Evolutionary conservation across 2,113 vertebrate genomes (phyloP).

Genomic region (Takifugu bimaculatus): DNA sequence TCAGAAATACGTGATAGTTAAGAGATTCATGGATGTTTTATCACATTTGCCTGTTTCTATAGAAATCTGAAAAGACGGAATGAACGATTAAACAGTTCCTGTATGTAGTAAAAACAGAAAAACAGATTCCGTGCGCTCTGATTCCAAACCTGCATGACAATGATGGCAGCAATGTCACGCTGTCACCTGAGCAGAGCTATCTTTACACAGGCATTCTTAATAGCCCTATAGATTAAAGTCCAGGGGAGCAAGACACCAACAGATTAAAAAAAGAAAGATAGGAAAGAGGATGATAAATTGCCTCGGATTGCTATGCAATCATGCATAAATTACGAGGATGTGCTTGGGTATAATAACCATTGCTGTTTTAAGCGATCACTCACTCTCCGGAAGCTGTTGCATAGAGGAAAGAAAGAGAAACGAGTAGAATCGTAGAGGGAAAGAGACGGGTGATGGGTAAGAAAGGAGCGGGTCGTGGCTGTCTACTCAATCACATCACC

Average conservation of each 20-base stretch:
- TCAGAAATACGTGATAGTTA: too few species aligned
- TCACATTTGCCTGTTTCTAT: neutral
- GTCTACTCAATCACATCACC: slow-evolving; percentile 76
- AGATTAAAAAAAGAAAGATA: slow-evolving; percentile 78
- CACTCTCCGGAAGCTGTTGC: slow-evolving; percentile 44
- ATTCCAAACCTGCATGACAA: slow-evolving; percentile 37
- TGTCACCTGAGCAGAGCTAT: slow-evolving; percentile 66
- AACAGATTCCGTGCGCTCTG: slow-evolving; percentile 6
- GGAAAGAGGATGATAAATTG: slow-evolving; percentile 75
- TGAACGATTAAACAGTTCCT: neutral
- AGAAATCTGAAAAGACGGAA: neutral
- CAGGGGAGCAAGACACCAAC: slow-evolving; percentile 71
- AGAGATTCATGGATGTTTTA: too few species aligned
- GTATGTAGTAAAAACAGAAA: too few species aligned
- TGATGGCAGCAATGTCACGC: slow-evolving; percentile 65
- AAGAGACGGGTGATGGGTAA: slow-evolving; percentile 48
- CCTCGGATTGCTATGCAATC: slow-evolving; percentile 72
- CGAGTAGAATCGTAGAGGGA: slow-evolving; percentile 20
- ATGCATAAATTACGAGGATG: slow-evolving; percentile 77
- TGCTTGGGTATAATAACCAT: slow-evolving; percentile 72
- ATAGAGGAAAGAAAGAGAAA: slow-evolving; percentile 20
- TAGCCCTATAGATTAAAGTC: slow-evolving; percentile 76
- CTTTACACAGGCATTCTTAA: slow-evolving; percentile 70
- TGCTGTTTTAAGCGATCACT: slow-evolving; percentile 68
- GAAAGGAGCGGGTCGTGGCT: slow-evolving; percentile 64